Evolutionary conservation across 2,113 vertebrate species (phyloP), one percentile per base, ranked within the genome.

Genomic region (Nothocercus nigrocapillus): DNA sequence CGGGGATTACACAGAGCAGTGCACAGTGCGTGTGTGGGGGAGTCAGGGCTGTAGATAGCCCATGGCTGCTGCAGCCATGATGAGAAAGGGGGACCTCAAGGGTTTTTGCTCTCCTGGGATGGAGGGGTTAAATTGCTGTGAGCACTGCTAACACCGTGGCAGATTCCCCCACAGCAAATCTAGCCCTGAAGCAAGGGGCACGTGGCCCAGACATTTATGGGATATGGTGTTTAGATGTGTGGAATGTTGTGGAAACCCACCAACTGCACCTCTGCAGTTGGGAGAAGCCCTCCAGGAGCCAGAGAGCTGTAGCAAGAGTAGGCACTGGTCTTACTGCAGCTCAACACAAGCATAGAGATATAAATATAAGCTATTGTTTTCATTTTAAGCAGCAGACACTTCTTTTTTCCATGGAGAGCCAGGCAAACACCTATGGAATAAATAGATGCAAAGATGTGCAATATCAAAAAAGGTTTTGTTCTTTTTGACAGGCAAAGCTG

Each of bases 401-500:
- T 51, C 70, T 49, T 83, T 67, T 44, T 84, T 14, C 63, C 14
- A 40, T 8, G 20, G 82, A 56, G 59, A 77, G 22, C 20, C 34
- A 9, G 42, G 18, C 19, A 84, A 38, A 75, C 10, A 9, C 1
- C 0, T 67, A 63, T 51, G 51, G 36, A 7, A 34, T 0, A 5
- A 12, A 42, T 12, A 74, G 34, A 21, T 40, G 21, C 34, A n/a
- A 25, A 32, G 47, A 32, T 25, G 17, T 69, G 22, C 27, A 30
- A 36, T 45, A 75, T 34, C 19, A 27, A 74, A 64, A 15, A 95
- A 85, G 54, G 53, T 79, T 93, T 69, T 94, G 30, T 86, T 96
- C 28, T 97, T 93, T 95, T 89, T 95, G 76, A 90, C 97, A 99
- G 99, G 99, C 99, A 79, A 98, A 98, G 72, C 98, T 99, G 98